Evolutionary conservation across 2,113 vertebrate species (phyloP).

Genomic region (Piprites chloris): DNA sequence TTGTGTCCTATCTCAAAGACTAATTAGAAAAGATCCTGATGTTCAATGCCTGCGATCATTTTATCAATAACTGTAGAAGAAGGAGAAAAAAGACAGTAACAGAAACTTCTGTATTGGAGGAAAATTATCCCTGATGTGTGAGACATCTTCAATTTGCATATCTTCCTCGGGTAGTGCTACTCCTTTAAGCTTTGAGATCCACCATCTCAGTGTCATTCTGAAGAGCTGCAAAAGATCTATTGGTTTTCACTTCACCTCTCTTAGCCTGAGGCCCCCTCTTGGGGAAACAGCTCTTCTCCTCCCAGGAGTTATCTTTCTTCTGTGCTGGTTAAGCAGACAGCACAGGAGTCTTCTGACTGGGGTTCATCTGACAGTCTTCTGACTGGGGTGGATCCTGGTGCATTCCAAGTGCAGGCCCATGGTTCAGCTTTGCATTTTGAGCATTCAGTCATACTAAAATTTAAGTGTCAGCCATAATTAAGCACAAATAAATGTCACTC

Average conservation of each 20-base stretch:
- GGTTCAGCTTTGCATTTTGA: neutral
- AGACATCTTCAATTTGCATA: neutral
- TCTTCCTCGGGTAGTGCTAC: neutral
- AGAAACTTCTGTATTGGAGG: neutral
- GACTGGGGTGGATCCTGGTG: neutral
- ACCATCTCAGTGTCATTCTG: neutral
- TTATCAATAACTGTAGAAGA: neutral
- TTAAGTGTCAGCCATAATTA: neutral
- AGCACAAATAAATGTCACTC: neutral
- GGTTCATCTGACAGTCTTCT: neutral
- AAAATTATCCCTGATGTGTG: neutral
- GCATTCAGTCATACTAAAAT: fast-evolving
- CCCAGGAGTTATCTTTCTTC: neutral
- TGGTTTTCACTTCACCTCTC: neutral
- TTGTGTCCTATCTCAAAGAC: neutral
- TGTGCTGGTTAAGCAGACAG: neutral
- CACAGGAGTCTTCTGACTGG: neutral
- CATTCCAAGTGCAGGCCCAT: fast-evolving
- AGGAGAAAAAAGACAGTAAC: neutral
- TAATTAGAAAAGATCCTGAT: neutral
- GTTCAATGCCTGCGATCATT: neutral
- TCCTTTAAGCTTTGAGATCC: neutral
- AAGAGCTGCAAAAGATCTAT: fast-evolving
- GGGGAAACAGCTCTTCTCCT: neutral
- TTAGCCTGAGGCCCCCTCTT: neutral